Evolutionary conservation across 2,797 vertebrate species (phyloP).

Genomic region (Falco naumanni): DNA sequence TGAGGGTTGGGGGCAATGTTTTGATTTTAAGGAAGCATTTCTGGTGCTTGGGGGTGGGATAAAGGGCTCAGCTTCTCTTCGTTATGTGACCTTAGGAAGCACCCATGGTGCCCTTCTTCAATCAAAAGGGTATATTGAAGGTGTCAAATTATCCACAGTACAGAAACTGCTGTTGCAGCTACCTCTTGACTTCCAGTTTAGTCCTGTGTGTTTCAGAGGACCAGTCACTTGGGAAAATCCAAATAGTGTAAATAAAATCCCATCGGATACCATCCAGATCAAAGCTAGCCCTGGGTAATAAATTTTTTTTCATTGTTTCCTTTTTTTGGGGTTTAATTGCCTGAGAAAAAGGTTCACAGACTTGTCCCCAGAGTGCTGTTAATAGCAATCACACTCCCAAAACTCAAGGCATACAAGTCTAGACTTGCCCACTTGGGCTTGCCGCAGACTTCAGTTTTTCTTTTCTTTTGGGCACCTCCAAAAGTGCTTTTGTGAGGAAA

Average conservation of each 20-base stretch:
- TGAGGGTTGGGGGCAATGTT: fast-evolving
- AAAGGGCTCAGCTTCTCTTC: fast-evolving
- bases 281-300: background rate
- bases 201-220: too few relatives aligned
- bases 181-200: background rate
- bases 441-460: background rate
- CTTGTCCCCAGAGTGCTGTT: too few relatives aligned
- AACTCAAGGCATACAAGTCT: fast-evolving
- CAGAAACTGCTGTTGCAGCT: background rate
- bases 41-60: fast-evolving
- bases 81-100: fast-evolving
- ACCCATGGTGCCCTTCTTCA: fast-evolving
- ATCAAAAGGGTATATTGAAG: too few relatives aligned
- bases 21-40: background rate
- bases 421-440: background rate
- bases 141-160: fast-evolving
- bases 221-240: too few relatives aligned
- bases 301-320: fast-evolving
- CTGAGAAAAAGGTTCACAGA: background rate
- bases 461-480: background rate
- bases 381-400: fast-evolving
- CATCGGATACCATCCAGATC: background rate
- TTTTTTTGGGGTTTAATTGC: background rate
- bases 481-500: background rate
- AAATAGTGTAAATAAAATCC: background rate